Base-by-base conservation (phyloP, 2,113 vertebrate genomes). In the Collichthys lucidus region DNA sequence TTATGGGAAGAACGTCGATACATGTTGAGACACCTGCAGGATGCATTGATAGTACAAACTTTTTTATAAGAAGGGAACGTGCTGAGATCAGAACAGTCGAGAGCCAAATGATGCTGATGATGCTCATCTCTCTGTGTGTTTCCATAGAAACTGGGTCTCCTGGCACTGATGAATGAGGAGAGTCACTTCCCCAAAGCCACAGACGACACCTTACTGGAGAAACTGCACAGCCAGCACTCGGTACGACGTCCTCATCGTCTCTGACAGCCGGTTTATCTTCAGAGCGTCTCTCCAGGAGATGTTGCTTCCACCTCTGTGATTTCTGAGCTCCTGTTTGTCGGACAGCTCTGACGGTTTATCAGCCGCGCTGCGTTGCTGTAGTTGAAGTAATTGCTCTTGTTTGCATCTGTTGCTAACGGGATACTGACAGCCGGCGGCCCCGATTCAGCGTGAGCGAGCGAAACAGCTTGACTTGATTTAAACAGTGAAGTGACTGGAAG, bases 151-250 rank as follows among this genome's bases (percentile, higher is more conserved):
- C 96, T 99, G 82, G 98, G 98, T 26, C 94, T 99, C 10, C 94
- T 99, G 75, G 98, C 98, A 0, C 96, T 99, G 35, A 95, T 99
- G 91, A 99, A 99, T 47, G 98, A 99, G 94, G 98, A 99, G 91
- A 99, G 98, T 81, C 97, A 99, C 93, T 99, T 99, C 89, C 98
- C 98, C 52, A 97, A 98, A 91, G 98, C 97, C 78, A 99, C 97
- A 4, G 97, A 99, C 74, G 94, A 89, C 76, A 99, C 98, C 4
- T 93, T 99, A 53, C 85, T 99, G 94, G 97, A 96, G 91, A 99
- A 99, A 71, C 80, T 99, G 57, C 98, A 99, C 87, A 94, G 86
- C 50, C 98, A 99, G 49, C 98, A 99, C 75, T 95, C 96, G 0
- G 98, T 99, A 95, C 6, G 65, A 68, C 47, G 26, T 12, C 31